phyloP scores from a whole-genome alignment of 2,797 vertebrate species.

The Tapera naevia region DNA sequence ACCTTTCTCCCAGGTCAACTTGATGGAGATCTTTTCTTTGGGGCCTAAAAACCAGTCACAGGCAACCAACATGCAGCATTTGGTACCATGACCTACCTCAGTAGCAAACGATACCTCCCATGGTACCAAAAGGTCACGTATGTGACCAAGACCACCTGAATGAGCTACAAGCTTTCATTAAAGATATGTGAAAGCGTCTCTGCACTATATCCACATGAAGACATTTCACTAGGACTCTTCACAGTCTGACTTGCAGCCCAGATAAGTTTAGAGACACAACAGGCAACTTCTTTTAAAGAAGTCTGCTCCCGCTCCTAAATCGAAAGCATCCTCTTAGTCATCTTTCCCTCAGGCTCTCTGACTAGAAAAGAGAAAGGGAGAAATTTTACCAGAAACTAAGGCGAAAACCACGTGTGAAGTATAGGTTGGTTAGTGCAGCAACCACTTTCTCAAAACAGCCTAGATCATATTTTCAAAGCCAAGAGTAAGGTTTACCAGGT shows the following conservation, averaged over 20 bases:
- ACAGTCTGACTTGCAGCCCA: neutral
- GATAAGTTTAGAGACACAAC: neutral
- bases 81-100: neutral
- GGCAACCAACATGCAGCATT: neutral
- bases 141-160: neutral
- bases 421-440: neutral
- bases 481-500: neutral
- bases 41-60: neutral
- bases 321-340: neutral
- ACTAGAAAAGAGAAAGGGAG: neutral
- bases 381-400: neutral
- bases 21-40: neutral
- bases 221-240: neutral
- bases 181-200: neutral
- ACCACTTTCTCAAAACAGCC: neutral
- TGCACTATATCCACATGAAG: neutral
- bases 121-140: neutral
- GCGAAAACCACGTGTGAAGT: neutral
- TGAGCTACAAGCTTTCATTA: neutral
- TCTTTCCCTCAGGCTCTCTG: neutral
- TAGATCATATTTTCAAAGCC: neutral
- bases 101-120: neutral
- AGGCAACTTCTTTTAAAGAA: neutral
- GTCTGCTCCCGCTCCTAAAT: neutral
- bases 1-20: neutral